Conservation (phyloP, 2,888 invertebrate species). For the Diarsia rubi region DNA sequence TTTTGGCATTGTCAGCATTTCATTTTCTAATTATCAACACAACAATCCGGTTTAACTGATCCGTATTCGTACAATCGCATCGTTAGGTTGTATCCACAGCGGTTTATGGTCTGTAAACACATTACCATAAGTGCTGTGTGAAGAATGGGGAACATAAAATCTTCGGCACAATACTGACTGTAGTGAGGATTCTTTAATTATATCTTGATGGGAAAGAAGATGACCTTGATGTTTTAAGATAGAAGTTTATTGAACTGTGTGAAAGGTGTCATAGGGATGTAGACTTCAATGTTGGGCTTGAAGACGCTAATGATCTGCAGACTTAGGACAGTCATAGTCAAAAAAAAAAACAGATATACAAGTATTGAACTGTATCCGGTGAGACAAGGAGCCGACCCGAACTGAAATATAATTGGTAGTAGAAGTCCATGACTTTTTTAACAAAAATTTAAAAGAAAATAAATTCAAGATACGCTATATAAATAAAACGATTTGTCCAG, state of each 20-base stretch:
- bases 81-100: constrained; percentile 21
- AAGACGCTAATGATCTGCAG: background rate
- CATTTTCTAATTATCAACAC: constrained; percentile 20
- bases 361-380: background rate
- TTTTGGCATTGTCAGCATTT: too few relatives aligned
- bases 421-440: background rate
- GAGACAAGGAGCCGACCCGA: background rate
- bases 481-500: too few relatives aligned
- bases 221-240: constrained; percentile 16
- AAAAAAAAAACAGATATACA: background rate
- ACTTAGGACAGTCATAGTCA: background rate
- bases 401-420: background rate
- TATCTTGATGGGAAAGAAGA: constrained; percentile 26
- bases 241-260: constrained; percentile 25
- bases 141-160: constrained; percentile 45
- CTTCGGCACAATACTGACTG: constrained; percentile 34
- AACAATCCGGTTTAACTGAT: constrained; percentile 19
- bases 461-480: too few relatives aligned
- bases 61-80: constrained; percentile 39
- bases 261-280: constrained; percentile 16
- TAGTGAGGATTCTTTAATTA: constrained; percentile 25
- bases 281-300: background rate
- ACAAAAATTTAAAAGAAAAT: background rate
- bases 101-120: constrained; percentile 48
- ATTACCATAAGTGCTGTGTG: constrained; percentile 57